A percentile compares a stretch with the other conserved stretches of the same genome.
These are phyloP conservation scores for Lomographa bimaculata DNA, from an alignment of 2,888 invertebrate genomes.

Conservation along the genomic window DNA sequence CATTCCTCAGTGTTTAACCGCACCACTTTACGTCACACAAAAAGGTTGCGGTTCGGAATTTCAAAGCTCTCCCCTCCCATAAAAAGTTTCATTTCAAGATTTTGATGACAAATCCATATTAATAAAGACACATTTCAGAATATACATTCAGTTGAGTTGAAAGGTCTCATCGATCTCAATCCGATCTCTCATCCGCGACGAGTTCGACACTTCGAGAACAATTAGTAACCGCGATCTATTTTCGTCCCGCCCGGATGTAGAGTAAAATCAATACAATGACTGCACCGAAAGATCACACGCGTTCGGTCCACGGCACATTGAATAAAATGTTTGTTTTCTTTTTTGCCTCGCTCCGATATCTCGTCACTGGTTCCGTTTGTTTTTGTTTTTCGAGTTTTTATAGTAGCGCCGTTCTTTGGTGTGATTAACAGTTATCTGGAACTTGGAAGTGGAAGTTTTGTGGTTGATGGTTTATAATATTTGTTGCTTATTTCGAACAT, in stretches of 20 bases:
- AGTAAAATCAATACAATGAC: constrained; percentile 77
- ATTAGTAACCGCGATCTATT: constrained; percentile 54
- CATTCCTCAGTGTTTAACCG: too few relatives aligned
- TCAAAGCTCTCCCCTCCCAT: too few relatives aligned
- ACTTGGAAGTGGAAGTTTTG: neutral
- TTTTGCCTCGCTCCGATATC: constrained; percentile 10
- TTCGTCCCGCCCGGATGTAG: constrained; percentile 67
- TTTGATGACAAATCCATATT: too few relatives aligned
- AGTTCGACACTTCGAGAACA: constrained; percentile 37
- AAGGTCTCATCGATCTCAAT: constrained; percentile 27
- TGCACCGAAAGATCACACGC: constrained; percentile 64
- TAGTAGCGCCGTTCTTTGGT: constrained; percentile 11
- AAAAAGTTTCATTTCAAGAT: too few relatives aligned
- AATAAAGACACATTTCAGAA: too few relatives aligned
- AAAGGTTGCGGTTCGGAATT: too few relatives aligned
- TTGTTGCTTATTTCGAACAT: too few relatives aligned
- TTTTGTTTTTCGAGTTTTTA: constrained; percentile 16
- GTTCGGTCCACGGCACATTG: constrained; percentile 46
- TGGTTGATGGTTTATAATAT: neutral
- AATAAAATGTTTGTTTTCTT: constrained; percentile 37
- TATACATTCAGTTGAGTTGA: too few relatives aligned
- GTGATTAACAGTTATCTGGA: constrained; percentile 10
- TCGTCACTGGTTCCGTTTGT: constrained; percentile 16
- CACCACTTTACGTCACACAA: too few relatives aligned
- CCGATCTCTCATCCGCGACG: constrained; percentile 18